Percentiles rank a stretch among this genome's conserved stretches.
Conservation (phyloP, 1,140 invertebrate species). For the Panagrolaimus sp. region DNA sequence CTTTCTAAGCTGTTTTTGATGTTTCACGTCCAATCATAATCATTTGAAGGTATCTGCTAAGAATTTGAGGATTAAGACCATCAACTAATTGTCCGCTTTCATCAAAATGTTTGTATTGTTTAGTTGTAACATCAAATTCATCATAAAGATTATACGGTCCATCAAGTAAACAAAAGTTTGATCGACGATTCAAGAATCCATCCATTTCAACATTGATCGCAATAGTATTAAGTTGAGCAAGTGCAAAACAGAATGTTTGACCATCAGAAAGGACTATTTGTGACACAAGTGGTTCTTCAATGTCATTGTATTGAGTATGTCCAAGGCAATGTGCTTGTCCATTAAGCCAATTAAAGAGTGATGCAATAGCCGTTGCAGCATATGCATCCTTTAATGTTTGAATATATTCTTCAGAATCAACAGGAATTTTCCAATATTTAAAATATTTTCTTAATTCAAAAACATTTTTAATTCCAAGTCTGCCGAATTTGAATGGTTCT, state of each 20-base stretch:
- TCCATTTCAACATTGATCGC: conserved; percentile 51
- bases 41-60: conserved; percentile 29
- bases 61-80: conserved; percentile 35
- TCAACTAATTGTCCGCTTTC: conserved; percentile 11
- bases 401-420: conserved; percentile 32
- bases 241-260: conserved; percentile 44
- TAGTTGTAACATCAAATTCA: conserved; percentile 7
- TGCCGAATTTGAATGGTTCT: conserved; percentile 45
- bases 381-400: conserved; percentile 31
- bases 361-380: conserved; percentile 40
- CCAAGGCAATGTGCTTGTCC: conserved; percentile 55
- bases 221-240: conserved; percentile 56
- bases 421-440: conserved; percentile 35
- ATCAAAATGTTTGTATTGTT: conserved; percentile 3
- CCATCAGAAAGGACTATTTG: conserved; percentile 57
- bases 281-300: conserved; percentile 42
- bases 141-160: conserved; percentile 3
- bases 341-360: conserved; percentile 55
- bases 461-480: conserved; percentile 45
- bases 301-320: conserved; percentile 54
- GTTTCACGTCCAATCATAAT: not conserved
- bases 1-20: not conserved
- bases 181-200: conserved; percentile 15
- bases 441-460: conserved; percentile 22
- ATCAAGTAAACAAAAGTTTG: conserved; percentile 13